Base-by-base conservation (phyloP, 1,140 invertebrate genomes). In the Temnothorax curvispinosus region DNA sequence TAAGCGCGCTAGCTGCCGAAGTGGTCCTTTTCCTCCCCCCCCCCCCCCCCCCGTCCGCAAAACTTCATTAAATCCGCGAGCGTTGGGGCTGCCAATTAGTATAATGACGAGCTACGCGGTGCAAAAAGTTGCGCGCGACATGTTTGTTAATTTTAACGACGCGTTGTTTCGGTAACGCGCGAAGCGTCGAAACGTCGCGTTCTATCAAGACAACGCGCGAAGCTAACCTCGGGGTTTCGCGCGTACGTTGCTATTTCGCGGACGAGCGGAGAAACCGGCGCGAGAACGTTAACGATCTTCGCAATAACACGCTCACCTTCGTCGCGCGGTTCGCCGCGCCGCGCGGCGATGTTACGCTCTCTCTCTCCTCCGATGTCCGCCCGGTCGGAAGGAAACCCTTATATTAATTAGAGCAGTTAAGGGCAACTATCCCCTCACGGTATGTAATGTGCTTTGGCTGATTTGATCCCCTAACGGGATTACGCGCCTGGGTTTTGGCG, bases 321-420 rank as follows among this genome's bases (percentile, higher is more conserved):
- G 71, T 9, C 52, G 50, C 15, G 27, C 27, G 27, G 27, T 27
- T 27, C 0, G 27, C 27, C 27, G 27, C 27, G 27, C 27, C 27
- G 27, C 27, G 27, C 27, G 27, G 35, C 52, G 76, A 32, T 18
- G 38, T 32, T 52, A 47, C 65, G n/a, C 64, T 81, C 52, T 41
- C 18, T 21, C 21, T 27, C 47, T 13, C 52, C 38, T 38, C 38
- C 27, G 27, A 27, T 27, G 27, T 27, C 38, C 38, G 6, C 38
- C 11, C 18, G 86, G 81, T 84, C 90, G 77, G 84, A 82, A 88
- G 85, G 90, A 89, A 90, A 89, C 90, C 90, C 90, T 91, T 91
- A 91, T 91, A 91, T 91, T 91, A 91, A 91, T 91, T 91, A 91
- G 91, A 89, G 84, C 88, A 87, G 90, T 91, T 91, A 91, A 91